Evolutionary conservation across 1,140 invertebrate species (phyloP), one percentile per base, ranked within the genome.

Genomic region (Dysdera silvatica): DNA sequence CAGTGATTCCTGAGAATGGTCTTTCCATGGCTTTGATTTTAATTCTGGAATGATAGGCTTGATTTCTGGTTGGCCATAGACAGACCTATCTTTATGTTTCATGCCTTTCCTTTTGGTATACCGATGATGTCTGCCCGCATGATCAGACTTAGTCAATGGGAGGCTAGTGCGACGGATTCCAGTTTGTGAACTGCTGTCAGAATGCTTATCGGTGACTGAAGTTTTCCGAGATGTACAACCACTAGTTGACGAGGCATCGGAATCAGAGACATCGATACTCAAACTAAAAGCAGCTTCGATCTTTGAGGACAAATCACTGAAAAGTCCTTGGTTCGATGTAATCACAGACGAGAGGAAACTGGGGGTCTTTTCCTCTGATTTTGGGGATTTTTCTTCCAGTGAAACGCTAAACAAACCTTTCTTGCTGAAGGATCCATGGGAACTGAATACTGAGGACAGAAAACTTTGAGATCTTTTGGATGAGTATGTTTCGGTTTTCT

Each of bases 41-140:
- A 41, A n/a, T n/a, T 69, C 37, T 26, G 26, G 31, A 20, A 28
- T 18, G 31, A 51, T 41, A 18, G 53, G 32, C 2, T 33, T 45
- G 8, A 71, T 63, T 49, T 71, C 68, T 31, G 70, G 68, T 49
- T 71, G 70, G 3, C 68, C 70, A 58, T 68, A 71, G 1, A 71
- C 61, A 14, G 70, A 71, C 14, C 68, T 40, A 20, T 65, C 65
- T 37, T 71, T 71, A 23, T 54, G 61, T 10, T 33, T 51, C 0
- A 53, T 47, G 8, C 56, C 48, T 26, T 43, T 49, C 20, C 37
- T 23, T 35, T 64, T 64, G 1, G 55, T 53, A 8, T 61, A 54
- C 3, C 51, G 26, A 29, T 47, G n/a, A 24, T 64, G 55, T 18
- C 48, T 40, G 10, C 41, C 60, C 6, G 47, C 35, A 4, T 43